These are phyloP conservation scores for Henicopernis longicauda DNA, from an alignment of 2,113 vertebrate species.

Conservation along the genomic window DNA sequence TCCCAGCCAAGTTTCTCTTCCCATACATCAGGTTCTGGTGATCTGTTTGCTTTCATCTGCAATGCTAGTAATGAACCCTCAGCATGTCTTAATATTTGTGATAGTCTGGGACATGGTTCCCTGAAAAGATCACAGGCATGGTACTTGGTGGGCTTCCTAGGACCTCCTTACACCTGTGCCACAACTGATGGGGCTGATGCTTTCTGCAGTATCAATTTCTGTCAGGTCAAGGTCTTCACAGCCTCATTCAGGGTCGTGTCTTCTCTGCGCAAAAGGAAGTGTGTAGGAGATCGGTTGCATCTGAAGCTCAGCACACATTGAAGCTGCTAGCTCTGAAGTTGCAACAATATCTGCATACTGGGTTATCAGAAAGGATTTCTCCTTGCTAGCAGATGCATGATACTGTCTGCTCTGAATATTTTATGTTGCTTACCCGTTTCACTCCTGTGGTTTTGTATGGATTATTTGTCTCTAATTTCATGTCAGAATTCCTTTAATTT, in stretches of 20 bases:
- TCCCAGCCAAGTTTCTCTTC: background rate
- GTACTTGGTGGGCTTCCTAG: background rate
- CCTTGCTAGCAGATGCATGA: background rate
- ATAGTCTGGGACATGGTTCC: background rate
- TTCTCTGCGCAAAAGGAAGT: background rate
- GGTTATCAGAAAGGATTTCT: background rate
- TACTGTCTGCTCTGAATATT: background rate
- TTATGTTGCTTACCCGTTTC: background rate
- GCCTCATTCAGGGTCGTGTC: background rate
- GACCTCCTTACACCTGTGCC: background rate
- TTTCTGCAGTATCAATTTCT: background rate
- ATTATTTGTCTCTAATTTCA: background rate
- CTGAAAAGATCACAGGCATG: background rate
- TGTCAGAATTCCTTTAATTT: conserved; percentile 2
- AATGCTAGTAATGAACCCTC: rapidly evolving
- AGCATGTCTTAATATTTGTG: background rate
- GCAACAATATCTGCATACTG: background rate
- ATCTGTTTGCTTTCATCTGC: background rate
- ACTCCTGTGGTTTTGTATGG: background rate
- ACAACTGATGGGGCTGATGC: background rate
- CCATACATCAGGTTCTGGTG: background rate
- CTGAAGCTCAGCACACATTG: background rate
- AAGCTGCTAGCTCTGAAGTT: background rate
- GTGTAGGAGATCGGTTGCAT: rapidly evolving
- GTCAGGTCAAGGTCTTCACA: background rate